A percentile compares a stretch with the other conserved stretches of the same genome.
Evolutionary conservation across 2,888 invertebrate species (phyloP).

Genomic region (Bimastos eiseni): DNA sequence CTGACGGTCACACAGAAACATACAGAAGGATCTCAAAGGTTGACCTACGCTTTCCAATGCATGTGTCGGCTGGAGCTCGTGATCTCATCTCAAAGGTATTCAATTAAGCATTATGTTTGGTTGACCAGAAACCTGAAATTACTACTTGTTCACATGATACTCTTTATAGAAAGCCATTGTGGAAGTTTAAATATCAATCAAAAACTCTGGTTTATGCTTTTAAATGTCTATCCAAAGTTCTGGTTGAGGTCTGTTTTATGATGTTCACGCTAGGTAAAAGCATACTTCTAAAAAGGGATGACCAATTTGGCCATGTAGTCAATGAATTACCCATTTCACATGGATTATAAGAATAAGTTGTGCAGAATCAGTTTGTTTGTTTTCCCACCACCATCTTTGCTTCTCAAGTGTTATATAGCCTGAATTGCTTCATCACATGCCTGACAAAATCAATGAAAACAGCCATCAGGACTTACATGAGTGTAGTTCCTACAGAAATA

Average conservation of each 20-base stretch:
- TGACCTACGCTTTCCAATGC: slow-evolving; percentile 61
- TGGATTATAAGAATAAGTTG: too few species aligned
- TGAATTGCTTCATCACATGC: background rate
- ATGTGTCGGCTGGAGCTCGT: slow-evolving; percentile 61
- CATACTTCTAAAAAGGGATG: background rate
- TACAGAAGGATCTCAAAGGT: slow-evolving; percentile 63
- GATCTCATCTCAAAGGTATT: slow-evolving; percentile 63
- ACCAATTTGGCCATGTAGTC: background rate
- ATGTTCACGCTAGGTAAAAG: background rate
- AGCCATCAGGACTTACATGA: background rate
- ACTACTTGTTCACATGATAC: background rate
- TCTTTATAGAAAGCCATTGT: background rate
- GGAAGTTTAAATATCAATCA: background rate
- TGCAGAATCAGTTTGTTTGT: too few species aligned
- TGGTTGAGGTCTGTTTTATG: too few species aligned
- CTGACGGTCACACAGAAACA: slow-evolving; percentile 65
- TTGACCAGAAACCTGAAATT: background rate
- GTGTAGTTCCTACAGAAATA: background rate
- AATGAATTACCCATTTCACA: too few species aligned
- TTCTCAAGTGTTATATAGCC: too few species aligned
- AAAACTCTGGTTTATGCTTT: background rate
- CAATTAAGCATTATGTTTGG: background rate
- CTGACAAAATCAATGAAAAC: background rate
- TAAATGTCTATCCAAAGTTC: background rate
- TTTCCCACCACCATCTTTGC: too few species aligned